Conservation (phyloP, 2,888 invertebrate genomes). For the Caenorhabditis angaria region DNA sequence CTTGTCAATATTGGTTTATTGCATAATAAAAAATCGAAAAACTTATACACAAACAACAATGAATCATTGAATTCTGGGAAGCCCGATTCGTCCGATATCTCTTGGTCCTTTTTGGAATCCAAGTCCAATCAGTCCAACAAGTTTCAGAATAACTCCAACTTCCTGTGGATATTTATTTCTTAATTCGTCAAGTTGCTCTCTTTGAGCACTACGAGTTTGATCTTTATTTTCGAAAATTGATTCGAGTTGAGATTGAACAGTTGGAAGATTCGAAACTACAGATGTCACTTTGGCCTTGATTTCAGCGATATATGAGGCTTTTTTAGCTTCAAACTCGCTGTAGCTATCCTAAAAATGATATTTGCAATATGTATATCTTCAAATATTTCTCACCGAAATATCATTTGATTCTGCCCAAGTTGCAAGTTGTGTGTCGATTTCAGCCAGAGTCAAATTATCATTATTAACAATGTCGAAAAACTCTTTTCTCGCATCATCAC, state of each 20-base stretch:
- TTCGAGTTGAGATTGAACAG: conserved; percentile 26
- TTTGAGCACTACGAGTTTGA: conserved; percentile 29
- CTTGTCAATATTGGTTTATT: not conserved
- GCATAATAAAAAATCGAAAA: no score
- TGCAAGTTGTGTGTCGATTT: conserved; percentile 27
- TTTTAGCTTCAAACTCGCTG: conserved; percentile 26
- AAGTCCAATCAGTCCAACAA: conserved; percentile 20
- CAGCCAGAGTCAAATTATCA: conserved; percentile 32
- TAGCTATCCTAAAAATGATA: conserved; percentile 17
- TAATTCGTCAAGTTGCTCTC: conserved; percentile 13
- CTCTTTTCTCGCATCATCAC: conserved; percentile 27
- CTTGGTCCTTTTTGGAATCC: conserved; percentile 12
- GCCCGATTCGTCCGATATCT: conserved; percentile 18
- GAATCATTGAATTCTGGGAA: conserved; percentile 8
- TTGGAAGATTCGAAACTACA: conserved; percentile 33
- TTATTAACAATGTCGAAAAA: conserved; percentile 41
- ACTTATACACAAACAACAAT: conserved; percentile 10
- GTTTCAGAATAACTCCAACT: conserved; percentile 33
- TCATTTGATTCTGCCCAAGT: conserved; percentile 38
- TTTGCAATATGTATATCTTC: conserved; percentile 13
- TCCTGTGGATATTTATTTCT: conserved; percentile 17
- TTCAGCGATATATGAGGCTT: conserved; percentile 32
- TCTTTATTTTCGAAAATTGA: conserved; percentile 36
- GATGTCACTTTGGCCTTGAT: conserved; percentile 38
- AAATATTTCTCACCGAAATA: conserved; percentile 32